A percentile compares a stretch with the other conserved stretches of the same genome.
Conservation (phyloP, 2,113 vertebrate genomes). For the Eira barbara region DNA sequence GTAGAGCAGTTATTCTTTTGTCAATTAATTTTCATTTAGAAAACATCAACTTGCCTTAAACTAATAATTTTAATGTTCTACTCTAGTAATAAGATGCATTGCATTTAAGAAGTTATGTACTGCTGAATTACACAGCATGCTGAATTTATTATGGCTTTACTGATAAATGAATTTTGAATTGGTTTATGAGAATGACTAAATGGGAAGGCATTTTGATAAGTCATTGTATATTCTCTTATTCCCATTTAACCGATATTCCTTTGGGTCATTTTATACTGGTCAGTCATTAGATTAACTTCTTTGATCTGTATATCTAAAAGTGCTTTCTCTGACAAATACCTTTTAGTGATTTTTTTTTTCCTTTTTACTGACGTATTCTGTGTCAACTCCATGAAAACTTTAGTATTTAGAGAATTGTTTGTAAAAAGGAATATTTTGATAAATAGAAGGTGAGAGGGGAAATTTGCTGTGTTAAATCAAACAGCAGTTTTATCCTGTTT, state of each 20-base stretch:
- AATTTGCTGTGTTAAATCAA: neutral
- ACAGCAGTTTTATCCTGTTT: neutral
- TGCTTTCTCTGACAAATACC: neutral
- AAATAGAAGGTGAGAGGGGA: neutral
- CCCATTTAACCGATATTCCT: neutral
- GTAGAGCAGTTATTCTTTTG: neutral
- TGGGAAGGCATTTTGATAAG: neutral
- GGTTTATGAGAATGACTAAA: neutral
- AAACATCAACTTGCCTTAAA: constrained; percentile 26
- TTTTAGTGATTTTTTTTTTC: neutral
- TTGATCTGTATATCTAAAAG: neutral
- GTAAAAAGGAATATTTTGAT: neutral
- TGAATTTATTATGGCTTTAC: constrained; percentile 32
- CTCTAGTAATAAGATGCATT: constrained; percentile 4
- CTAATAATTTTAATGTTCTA: constrained; percentile 34
- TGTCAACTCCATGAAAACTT: neutral
- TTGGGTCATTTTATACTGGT: neutral
- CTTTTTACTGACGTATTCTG: neutral
- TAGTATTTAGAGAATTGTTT: constrained; percentile 29
- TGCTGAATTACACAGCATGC: neutral
- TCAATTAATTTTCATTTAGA: constrained; percentile 59
- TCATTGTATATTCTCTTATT: neutral
- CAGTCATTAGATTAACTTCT: constrained; percentile 4
- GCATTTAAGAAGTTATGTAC: neutral
- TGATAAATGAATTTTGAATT: constrained; percentile 4